Evolutionary conservation across 2,113 vertebrate species (phyloP).

Genomic region (Rhagologus leucostigma): DNA sequence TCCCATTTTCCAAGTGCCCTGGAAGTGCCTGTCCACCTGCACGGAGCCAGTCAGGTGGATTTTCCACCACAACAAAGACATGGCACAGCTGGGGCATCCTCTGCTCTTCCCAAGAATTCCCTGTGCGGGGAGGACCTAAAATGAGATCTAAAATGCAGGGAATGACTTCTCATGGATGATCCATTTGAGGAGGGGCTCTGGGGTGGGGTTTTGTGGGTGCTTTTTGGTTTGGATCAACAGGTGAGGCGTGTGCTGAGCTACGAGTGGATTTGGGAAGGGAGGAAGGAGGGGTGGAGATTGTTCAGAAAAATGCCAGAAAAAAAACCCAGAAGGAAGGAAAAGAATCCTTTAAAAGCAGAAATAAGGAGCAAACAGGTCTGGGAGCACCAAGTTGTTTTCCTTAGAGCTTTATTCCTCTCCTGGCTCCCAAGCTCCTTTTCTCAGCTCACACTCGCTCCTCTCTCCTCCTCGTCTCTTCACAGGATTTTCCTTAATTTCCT

Average conservation of each 20-base stretch:
- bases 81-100: neutral
- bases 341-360: conserved; percentile 51
- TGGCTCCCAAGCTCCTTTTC: neutral
- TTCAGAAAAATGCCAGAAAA: conserved; percentile 57
- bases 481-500: neutral
- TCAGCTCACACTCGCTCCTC: neutral
- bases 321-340: neutral
- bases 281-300: conserved; percentile 23
- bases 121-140: neutral
- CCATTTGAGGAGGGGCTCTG: neutral
- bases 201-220: neutral
- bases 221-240: neutral
- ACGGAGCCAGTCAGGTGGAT: accelerated
- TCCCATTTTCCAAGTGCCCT: neutral
- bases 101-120: neutral
- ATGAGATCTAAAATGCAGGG: neutral
- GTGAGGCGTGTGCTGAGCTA: accelerated
- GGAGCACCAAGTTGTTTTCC: neutral
- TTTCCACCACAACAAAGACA: neutral
- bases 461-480: neutral
- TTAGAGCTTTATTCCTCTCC: conserved; percentile 24
- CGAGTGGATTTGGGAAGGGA: neutral
- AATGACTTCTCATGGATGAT: neutral
- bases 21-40: accelerated
- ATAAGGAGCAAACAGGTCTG: neutral